A percentile compares a stretch with the other conserved stretches of the same genome.
These are phyloP conservation scores for Chaenocephalus aceratus DNA, from an alignment of 2,113 vertebrate genomes.

Conservation along the genomic window DNA sequence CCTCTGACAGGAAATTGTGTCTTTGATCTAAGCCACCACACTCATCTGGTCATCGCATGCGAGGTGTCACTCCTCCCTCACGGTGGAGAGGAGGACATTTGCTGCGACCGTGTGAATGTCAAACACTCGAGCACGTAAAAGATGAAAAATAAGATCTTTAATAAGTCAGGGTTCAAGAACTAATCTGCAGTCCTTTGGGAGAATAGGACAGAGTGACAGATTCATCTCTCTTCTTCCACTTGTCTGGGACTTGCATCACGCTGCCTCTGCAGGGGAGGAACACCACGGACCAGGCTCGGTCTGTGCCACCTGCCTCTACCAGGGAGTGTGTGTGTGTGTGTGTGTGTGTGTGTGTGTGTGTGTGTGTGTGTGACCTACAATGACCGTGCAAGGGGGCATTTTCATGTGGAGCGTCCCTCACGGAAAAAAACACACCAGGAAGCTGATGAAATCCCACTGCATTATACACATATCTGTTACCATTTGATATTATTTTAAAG, in stretches of 20 bases:
- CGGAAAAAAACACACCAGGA: slow-evolving; percentile 38
- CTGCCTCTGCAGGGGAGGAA: slow-evolving; percentile 38
- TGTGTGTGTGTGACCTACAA: slow-evolving; percentile 22
- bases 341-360: slow-evolving; percentile 16
- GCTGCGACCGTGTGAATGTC: neutral
- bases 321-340: slow-evolving; percentile 26
- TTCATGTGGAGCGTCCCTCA: slow-evolving; percentile 48
- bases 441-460: slow-evolving; percentile 13
- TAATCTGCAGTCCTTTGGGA: neutral
- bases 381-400: slow-evolving; percentile 28
- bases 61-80: slow-evolving; percentile 49
- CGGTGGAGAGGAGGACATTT: slow-evolving; percentile 20
- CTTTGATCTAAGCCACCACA: slow-evolving; percentile 72
- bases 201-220: slow-evolving; percentile 53
- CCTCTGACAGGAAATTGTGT: slow-evolving; percentile 78
- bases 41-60: slow-evolving; percentile 63
- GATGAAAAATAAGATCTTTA: slow-evolving; percentile 27
- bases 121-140: neutral
- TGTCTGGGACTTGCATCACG: neutral
- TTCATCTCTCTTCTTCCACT: slow-evolving; percentile 41
- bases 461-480: too few species aligned
- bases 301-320: slow-evolving; percentile 51
- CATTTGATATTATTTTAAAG: too few species aligned
- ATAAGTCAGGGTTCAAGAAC: slow-evolving; percentile 12
- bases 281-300: slow-evolving; percentile 54